Percentiles rank a stretch among this genome's conserved stretches.
These are phyloP conservation scores for Fulmarus glacialis DNA, from an alignment of 2,113 vertebrate species.

Conservation along the genomic window DNA sequence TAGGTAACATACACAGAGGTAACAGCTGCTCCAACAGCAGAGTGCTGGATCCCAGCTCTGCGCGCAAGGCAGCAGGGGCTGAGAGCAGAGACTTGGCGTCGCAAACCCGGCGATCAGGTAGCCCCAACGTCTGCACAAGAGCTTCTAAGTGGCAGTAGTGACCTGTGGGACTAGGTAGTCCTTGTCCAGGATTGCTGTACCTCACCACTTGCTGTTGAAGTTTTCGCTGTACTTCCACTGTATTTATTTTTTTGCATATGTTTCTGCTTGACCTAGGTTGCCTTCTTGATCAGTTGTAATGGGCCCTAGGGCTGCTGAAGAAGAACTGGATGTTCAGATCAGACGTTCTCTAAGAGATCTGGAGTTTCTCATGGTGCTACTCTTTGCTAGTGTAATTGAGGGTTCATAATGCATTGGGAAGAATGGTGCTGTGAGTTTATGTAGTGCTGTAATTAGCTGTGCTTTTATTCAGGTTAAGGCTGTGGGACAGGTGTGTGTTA, in stretches of 20 bases:
- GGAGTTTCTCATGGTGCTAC: neutral
- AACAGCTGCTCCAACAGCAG: neutral
- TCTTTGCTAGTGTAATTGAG: neutral
- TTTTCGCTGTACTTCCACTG: neutral
- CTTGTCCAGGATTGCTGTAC: neutral
- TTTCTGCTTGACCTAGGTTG: neutral
- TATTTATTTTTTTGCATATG: neutral
- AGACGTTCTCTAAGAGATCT: neutral
- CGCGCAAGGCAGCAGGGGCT: neutral
- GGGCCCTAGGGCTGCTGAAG: neutral
- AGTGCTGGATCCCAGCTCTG: neutral
- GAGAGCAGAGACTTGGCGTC: fast-evolving
- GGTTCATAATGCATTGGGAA: neutral
- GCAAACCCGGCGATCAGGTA: neutral
- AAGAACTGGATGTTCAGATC: neutral
- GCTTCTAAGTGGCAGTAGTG: neutral
- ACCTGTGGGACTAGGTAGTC: neutral
- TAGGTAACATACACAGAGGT: neutral
- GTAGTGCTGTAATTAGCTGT: neutral
- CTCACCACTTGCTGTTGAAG: neutral
- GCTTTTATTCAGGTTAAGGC: neutral
- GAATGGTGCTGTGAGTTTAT: neutral
- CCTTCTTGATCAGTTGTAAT: neutral
- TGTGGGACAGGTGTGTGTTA: neutral
- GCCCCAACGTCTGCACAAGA: neutral